Conservation (phyloP, 2,888 invertebrate genomes). For the Acrobeloides nanus region DNA sequence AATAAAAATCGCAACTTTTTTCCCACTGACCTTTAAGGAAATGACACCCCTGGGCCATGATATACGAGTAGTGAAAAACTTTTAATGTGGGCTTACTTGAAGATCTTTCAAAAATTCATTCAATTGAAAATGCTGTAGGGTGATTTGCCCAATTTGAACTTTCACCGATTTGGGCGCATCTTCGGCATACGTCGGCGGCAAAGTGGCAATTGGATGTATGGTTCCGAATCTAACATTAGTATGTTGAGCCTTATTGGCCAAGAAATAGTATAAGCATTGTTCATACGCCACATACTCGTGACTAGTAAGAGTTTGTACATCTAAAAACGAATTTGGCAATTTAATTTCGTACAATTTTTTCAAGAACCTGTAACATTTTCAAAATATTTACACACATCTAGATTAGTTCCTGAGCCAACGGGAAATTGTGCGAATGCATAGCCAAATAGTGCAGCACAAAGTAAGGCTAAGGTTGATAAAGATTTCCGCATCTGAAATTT, state of each 20-base stretch:
- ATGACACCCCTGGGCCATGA: no score
- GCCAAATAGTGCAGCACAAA: no score
- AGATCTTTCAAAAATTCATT: constrained; percentile 52
- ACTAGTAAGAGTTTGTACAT: constrained; percentile 23
- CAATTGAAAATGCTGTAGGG: constrained; percentile 51
- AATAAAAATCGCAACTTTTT: no score
- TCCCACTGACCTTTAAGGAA: no score
- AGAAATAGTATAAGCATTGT: constrained; percentile 50
- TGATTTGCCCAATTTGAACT: constrained; percentile 43
- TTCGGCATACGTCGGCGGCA: constrained; percentile 44
- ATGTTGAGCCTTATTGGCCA: constrained; percentile 45
- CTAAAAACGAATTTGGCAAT: constrained; percentile 22
- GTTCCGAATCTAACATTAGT: constrained; percentile 23
- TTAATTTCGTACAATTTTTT: no score
- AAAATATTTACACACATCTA: constrained; percentile 26
- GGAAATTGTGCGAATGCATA: no score
- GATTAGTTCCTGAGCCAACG: no score
- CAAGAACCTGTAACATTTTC: constrained; percentile 33
- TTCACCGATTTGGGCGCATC: constrained; percentile 29
- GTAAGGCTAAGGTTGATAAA: no score
- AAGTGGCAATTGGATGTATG: constrained; percentile 49
- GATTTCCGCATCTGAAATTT: no score
- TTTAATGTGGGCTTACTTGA: no score
- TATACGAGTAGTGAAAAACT: no score
- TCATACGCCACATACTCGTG: constrained; percentile 49